A percentile compares a stretch with the other conserved stretches of the same genome.
Conservation (phyloP, 1,140 invertebrate species). For the Drosophila santomea region DNA sequence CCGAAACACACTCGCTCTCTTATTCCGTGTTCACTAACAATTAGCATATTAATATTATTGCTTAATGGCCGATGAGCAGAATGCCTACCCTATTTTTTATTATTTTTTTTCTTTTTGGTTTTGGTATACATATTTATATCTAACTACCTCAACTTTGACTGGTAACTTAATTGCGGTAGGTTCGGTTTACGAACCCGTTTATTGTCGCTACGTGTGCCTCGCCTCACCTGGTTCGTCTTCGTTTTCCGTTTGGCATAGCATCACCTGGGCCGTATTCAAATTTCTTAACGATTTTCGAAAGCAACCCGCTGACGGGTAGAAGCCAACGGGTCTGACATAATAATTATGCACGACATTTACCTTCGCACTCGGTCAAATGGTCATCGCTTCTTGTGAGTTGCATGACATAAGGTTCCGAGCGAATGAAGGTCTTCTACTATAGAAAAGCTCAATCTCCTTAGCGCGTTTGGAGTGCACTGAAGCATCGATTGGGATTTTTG, state of each 20-base stretch:
- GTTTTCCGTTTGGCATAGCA: slow-evolving; percentile 22
- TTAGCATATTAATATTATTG: slow-evolving; percentile 36
- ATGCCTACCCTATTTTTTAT: slow-evolving; percentile 3
- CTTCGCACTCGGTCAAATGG: slow-evolving; percentile 57
- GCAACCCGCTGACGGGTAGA: slow-evolving; percentile 32
- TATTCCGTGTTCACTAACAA: slow-evolving; percentile 44
- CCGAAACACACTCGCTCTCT: slow-evolving; percentile 19
- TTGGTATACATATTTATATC: neutral
- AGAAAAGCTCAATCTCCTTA: neutral
- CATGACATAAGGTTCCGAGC: slow-evolving; percentile 62
- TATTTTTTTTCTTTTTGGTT: neutral
- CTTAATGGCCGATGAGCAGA: slow-evolving; percentile 14
- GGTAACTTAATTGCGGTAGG: slow-evolving; percentile 68
- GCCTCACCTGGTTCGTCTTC: slow-evolving; percentile 22
- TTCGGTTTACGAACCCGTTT: slow-evolving; percentile 56
- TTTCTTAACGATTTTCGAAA: slow-evolving; percentile 67
- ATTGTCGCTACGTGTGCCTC: slow-evolving; percentile 42
- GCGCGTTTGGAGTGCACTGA: slow-evolving; percentile 47
- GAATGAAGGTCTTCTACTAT: slow-evolving; percentile 16
- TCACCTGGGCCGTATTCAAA: slow-evolving; percentile 32
- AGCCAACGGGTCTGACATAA: slow-evolving; percentile 70
- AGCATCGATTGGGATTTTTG: slow-evolving; percentile 62
- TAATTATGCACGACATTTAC: slow-evolving; percentile 76
- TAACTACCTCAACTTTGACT: slow-evolving; percentile 21
- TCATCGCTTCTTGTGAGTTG: slow-evolving; percentile 14